Percentiles rank a stretch among this genome's conserved stretches.
Evolutionary conservation across 2,113 vertebrate species (phyloP).

Genomic region (Phocoena phocoena): DNA sequence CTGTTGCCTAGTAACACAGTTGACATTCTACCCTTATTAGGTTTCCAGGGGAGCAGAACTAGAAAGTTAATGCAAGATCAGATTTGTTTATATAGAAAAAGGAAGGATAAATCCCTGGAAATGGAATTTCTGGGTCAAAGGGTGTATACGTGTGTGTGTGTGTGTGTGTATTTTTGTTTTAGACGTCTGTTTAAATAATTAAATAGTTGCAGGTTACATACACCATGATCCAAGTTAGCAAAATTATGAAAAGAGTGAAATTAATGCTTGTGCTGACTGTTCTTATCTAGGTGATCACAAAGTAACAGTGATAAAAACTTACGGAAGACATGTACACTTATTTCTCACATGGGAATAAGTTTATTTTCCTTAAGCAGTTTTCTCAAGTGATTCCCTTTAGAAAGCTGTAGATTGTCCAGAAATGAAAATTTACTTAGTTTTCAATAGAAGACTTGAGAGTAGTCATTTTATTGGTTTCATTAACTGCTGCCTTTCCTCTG

Average conservation of each 20-base stretch:
- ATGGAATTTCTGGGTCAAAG: background rate
- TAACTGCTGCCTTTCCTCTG: background rate
- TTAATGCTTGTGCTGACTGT: background rate
- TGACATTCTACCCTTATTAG: background rate
- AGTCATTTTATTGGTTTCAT: background rate
- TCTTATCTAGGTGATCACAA: background rate
- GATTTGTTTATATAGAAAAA: background rate
- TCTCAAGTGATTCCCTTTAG: background rate
- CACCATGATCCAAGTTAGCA: background rate
- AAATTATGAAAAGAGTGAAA: background rate
- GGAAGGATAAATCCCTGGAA: background rate
- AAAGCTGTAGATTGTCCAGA: background rate
- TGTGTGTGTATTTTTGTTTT: background rate
- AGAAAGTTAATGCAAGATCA: conserved; percentile 30
- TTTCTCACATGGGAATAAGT: background rate
- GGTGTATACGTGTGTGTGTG: too few species aligned
- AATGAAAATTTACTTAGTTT: conserved; percentile 14
- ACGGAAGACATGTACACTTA: background rate
- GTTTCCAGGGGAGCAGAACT: background rate
- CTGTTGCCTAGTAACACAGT: background rate
- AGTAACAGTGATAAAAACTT: background rate
- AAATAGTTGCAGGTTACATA: background rate
- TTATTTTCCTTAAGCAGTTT: conserved; percentile 6
- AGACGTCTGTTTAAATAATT: background rate
- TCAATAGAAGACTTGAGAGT: background rate